Percentiles rank a stretch among this genome's conserved stretches.
Conservation (phyloP, 1,140 invertebrate species). For the Archegozetes longisetosus region DNA sequence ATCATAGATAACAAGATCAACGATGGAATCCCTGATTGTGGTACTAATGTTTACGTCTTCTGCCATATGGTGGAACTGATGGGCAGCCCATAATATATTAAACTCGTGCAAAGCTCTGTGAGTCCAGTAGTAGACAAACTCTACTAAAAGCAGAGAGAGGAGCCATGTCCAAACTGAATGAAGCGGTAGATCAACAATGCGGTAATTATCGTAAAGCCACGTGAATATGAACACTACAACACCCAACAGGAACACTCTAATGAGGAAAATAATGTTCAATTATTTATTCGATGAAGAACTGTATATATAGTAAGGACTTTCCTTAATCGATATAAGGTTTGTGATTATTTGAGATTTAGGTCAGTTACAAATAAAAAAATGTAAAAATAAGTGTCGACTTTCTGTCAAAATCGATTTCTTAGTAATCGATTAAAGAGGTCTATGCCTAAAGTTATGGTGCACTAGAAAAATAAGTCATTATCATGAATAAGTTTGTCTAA, state of each 20-base stretch:
- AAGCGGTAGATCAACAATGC: conserved; percentile 54
- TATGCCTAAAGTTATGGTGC: too few relatives aligned
- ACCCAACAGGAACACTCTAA: conserved; percentile 48
- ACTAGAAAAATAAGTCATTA: too few relatives aligned
- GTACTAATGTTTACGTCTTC: conserved; percentile 72
- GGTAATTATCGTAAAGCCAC: conserved; percentile 51
- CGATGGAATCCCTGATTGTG: conserved; percentile 59
- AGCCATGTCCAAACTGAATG: conserved; percentile 59
- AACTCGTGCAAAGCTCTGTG: conserved; percentile 63
- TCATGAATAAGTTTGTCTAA: too few relatives aligned
- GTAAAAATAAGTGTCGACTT: too few relatives aligned
- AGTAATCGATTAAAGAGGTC: too few relatives aligned
- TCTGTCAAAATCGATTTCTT: too few relatives aligned
- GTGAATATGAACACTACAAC: conserved; percentile 53
- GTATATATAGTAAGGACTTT: too few relatives aligned
- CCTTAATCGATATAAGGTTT: too few relatives aligned
- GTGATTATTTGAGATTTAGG: too few relatives aligned
- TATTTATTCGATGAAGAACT: too few relatives aligned
- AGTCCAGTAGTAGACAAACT: conserved; percentile 82
- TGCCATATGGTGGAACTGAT: conserved; percentile 89
- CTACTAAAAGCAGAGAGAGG: conserved; percentile 52
- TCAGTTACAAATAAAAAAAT: too few relatives aligned
- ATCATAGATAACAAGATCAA: conserved; percentile 36
- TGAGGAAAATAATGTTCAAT: too few relatives aligned
- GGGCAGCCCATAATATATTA: conserved; percentile 80